These are phyloP conservation scores for Rhagoletis pomonella DNA, from an alignment of 1,140 invertebrate genomes.

Conservation along the genomic window DNA sequence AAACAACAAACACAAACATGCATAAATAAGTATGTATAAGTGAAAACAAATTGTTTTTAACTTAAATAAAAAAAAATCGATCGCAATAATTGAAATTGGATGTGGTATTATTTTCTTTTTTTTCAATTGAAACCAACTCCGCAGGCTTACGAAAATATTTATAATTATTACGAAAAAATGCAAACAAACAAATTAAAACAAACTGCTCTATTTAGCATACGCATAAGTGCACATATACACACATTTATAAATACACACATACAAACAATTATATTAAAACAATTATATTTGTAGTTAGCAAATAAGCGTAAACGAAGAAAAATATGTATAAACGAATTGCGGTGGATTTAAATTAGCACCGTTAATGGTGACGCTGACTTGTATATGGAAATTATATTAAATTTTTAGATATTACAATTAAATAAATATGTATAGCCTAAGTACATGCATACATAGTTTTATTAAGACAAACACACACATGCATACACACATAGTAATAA, in stretches of 20 bases:
- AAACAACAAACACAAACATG: no score
- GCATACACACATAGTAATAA: neutral
- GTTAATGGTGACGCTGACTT: neutral
- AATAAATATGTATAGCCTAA: neutral
- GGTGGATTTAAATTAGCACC: conserved; percentile 18
- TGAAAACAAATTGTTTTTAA: no score
- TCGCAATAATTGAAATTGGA: no score
- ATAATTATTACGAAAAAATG: neutral
- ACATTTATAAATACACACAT: neutral
- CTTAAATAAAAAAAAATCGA: no score
- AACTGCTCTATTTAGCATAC: neutral
- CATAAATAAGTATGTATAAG: no score
- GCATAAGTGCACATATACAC: neutral
- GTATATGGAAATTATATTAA: neutral
- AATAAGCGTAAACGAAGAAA: conserved; percentile 20
- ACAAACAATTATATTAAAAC: neutral
- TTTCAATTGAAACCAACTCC: neutral
- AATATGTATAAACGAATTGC: conserved; percentile 15
- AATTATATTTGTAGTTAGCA: conserved; percentile 34
- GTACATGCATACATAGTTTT: conserved; percentile 18
- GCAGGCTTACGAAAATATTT: neutral
- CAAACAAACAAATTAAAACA: no score
- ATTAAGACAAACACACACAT: neutral
- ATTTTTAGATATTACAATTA: neutral
- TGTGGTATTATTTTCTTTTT: no score